These are phyloP conservation scores for Dendrocincla fuliginosa DNA, from an alignment of 2,797 vertebrate species.

Conservation along the genomic window DNA sequence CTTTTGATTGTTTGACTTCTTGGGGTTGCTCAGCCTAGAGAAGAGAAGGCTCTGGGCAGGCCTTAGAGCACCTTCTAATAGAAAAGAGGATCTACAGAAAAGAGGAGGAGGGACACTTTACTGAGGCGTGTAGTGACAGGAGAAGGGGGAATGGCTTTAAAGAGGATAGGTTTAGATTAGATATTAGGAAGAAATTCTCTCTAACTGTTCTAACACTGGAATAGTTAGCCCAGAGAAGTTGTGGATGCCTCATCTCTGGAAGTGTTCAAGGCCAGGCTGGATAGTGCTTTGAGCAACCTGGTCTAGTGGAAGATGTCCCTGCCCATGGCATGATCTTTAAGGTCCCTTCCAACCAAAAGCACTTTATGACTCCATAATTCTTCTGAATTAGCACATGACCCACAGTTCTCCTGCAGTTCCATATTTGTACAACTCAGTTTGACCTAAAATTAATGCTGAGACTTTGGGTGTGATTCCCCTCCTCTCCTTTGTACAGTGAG, in stretches of 20 bases:
- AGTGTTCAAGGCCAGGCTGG: background rate
- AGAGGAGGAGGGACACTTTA: background rate
- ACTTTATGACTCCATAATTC: background rate
- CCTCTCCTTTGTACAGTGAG: background rate
- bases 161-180: background rate
- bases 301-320: background rate
- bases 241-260: rapidly evolving
- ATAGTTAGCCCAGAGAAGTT: background rate
- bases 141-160: background rate
- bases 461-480: background rate
- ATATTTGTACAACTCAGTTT: background rate
- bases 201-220: too few relatives aligned
- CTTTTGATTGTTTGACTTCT: background rate
- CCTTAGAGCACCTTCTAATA: background rate
- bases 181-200: background rate
- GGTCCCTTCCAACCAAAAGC: background rate
- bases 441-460: background rate
- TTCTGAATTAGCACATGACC: background rate
- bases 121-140: background rate
- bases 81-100: background rate
- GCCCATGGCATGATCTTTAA: background rate
- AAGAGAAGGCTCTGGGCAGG: background rate
- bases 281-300: background rate
- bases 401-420: background rate
- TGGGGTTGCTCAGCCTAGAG: background rate